A percentile compares a stretch with the other conserved stretches of the same genome.
Conservation (phyloP, 2,888 invertebrate species). For the Heliconius charithonia region DNA sequence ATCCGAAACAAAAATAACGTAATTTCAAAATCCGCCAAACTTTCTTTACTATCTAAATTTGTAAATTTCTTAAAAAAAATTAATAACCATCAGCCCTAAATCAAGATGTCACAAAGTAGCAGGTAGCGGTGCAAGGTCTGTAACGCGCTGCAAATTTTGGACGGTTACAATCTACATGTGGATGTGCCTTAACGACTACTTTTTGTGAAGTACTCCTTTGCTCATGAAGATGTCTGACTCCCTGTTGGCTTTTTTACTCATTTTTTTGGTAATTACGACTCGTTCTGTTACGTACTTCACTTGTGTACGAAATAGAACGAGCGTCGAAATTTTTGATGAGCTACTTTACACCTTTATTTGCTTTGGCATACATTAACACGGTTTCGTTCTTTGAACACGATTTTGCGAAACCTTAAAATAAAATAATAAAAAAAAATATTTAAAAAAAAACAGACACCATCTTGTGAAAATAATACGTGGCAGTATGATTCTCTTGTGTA, state of each 20-base stretch:
- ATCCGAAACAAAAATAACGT: no score
- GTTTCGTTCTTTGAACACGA: constrained; percentile 16
- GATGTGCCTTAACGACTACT: constrained; percentile 61
- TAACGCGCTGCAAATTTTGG: constrained; percentile 72
- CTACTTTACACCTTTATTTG: constrained; percentile 22
- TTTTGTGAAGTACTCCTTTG: constrained; percentile 57
- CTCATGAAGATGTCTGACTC: constrained; percentile 69
- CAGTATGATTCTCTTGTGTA: constrained; percentile 50
- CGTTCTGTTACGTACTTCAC: constrained; percentile 33
- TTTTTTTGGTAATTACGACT: constrained; percentile 43
- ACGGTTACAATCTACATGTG: constrained; percentile 56
- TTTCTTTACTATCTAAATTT: not conserved
- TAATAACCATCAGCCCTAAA: constrained; percentile 66
- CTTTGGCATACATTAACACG: constrained; percentile 11
- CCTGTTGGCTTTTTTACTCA: constrained; percentile 39
- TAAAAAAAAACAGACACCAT: constrained; percentile 39
- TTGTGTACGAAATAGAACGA: constrained; percentile 12
- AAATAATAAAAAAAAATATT: not conserved
- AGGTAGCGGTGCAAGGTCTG: constrained; percentile 75
- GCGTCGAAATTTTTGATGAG: constrained; percentile 32
- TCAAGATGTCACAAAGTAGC: constrained; percentile 81
- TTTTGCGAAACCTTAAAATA: constrained; percentile 3
- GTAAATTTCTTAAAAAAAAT: not conserved
- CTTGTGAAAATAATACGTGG: constrained; percentile 47
- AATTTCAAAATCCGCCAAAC: not conserved